A percentile compares a stretch with the other conserved stretches of the same genome.
Evolutionary conservation across 1,140 invertebrate species (phyloP).

Genomic region (Ganaspis sp.): DNA sequence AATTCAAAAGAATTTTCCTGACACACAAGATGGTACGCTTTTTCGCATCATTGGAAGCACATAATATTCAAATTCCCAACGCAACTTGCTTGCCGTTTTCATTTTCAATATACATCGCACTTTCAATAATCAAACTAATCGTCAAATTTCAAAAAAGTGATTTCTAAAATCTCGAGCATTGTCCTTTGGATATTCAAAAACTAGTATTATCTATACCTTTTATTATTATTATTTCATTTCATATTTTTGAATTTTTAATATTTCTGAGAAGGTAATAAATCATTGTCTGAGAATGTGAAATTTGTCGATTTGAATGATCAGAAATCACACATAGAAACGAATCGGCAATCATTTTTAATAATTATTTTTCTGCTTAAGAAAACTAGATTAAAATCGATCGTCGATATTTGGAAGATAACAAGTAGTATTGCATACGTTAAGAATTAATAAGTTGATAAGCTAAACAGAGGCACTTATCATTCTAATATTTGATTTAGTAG

Average conservation of each 20-base stretch:
- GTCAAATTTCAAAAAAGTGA: neutral
- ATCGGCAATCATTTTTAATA: neutral
- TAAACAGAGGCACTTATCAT: slow-evolving; percentile 57
- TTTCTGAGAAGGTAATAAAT: no score
- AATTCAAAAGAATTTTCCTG: neutral
- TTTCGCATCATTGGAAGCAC: slow-evolving; percentile 38
- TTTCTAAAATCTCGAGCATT: no score
- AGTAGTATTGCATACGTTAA: slow-evolving; percentile 43
- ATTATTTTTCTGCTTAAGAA: slow-evolving; percentile 22
- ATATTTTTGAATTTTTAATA: no score
- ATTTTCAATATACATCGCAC: neutral
- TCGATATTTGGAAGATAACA: slow-evolving; percentile 13
- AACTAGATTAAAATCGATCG: slow-evolving; percentile 4
- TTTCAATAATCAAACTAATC: neutral
- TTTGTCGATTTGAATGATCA: neutral
- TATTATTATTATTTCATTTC: no score
- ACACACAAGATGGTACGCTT: slow-evolving; percentile 34
- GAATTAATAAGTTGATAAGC: slow-evolving; percentile 46
- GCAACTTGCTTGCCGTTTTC: slow-evolving; percentile 26
- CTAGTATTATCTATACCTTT: no score
- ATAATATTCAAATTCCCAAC: slow-evolving; percentile 38
- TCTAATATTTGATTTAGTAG: slow-evolving; percentile 64
- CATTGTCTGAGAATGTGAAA: neutral
- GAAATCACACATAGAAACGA: neutral
- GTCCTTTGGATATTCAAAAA: no score